These are phyloP conservation scores for Caenorhabditis zanzibari DNA, from an alignment of 2,888 invertebrate genomes.

Conservation along the genomic window DNA sequence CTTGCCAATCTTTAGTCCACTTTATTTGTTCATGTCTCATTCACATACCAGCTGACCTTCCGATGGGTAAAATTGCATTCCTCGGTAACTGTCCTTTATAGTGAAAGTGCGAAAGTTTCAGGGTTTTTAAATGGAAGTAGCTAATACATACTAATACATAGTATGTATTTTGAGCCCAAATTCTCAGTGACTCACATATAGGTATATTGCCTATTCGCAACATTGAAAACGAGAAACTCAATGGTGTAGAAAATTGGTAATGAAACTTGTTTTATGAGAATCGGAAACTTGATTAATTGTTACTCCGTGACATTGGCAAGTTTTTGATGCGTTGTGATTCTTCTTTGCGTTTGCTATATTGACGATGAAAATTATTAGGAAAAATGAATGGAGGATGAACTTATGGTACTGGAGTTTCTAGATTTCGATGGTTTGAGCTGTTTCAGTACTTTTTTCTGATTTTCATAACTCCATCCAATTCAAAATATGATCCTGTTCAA, in stretches of 20 bases:
- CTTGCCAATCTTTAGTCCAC: not conserved
- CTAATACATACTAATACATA: too few relatives aligned
- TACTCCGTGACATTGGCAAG: constrained; percentile 7
- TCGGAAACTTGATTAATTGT: constrained; percentile 25
- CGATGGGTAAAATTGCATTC: constrained; percentile 34
- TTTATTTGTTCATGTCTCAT: constrained; percentile 19
- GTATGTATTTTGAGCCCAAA: too few relatives aligned
- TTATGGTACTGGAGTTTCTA: too few relatives aligned
- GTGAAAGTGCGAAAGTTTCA: constrained; percentile 32
- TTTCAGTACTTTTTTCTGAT: too few relatives aligned
- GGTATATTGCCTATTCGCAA: too few relatives aligned
- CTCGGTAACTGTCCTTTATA: constrained; percentile 18
- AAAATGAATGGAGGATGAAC: too few relatives aligned
- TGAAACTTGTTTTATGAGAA: constrained; percentile 44
- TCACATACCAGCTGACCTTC: constrained; percentile 44
- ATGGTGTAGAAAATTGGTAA: constrained; percentile 48
- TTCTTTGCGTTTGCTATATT: not conserved
- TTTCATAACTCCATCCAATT: not conserved
- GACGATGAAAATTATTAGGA: not conserved
- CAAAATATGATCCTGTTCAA: not conserved
- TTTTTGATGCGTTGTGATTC: not conserved
- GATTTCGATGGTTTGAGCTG: too few relatives aligned
- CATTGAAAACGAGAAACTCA: constrained; percentile 9
- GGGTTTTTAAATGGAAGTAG: too few relatives aligned
- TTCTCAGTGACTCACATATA: too few relatives aligned